Conservation (phyloP, 2,113 vertebrate genomes). For the Lepus americanus region DNA sequence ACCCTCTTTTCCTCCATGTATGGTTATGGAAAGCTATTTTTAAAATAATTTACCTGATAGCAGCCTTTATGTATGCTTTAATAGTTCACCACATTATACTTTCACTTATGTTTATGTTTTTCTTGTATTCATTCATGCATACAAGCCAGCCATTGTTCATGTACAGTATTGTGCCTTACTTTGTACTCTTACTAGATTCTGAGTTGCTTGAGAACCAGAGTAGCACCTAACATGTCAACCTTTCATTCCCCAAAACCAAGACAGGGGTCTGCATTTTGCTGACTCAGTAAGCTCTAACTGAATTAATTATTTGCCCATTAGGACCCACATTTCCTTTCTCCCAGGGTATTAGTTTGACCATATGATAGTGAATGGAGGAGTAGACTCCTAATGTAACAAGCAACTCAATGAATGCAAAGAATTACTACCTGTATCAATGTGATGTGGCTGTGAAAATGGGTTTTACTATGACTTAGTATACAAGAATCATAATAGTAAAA, state of each 20-base stretch:
- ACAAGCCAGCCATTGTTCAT: not conserved
- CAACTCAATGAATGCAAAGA: not conserved
- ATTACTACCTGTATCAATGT: not conserved
- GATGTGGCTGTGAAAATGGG: rapidly evolving
- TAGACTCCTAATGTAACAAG: not conserved
- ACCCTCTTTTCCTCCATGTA: not conserved
- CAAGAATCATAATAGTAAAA: not conserved
- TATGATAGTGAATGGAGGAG: not conserved
- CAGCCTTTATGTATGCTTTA: not conserved
- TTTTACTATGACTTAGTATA: not conserved
- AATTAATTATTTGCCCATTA: conserved; percentile 47
- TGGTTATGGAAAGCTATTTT: not conserved
- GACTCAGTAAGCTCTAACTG: conserved; percentile 3
- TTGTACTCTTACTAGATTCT: not conserved
- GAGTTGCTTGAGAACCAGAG: not conserved
- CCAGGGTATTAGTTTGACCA: not conserved
- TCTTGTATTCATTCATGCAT: not conserved
- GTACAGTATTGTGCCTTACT: not conserved
- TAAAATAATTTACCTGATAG: not conserved
- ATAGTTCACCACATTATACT: not conserved
- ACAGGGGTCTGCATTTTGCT: not conserved
- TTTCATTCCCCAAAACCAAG: not conserved
- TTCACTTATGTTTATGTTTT: not conserved
- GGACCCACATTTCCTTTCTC: not conserved
- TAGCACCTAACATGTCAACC: not conserved